These are phyloP conservation scores for Mellivora capensis DNA, from an alignment of 2,113 vertebrate genomes.

Conservation along the genomic window DNA sequence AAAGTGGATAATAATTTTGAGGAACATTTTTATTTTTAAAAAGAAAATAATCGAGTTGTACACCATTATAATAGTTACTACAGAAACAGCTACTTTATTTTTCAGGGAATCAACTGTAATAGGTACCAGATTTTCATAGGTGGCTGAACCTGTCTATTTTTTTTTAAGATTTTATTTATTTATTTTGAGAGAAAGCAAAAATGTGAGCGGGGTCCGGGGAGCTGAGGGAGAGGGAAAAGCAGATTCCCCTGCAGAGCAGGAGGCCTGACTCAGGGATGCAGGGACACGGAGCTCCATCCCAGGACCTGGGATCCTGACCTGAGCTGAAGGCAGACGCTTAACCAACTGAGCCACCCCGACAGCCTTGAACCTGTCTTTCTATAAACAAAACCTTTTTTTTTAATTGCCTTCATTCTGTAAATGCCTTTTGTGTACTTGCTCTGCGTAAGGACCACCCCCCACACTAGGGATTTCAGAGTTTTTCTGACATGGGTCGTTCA, in stretches of 20 bases:
- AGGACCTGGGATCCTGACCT: neutral
- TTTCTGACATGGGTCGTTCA: neutral
- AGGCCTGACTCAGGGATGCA: neutral
- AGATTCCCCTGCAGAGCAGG: neutral
- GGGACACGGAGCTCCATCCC: neutral
- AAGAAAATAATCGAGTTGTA: slow-evolving; percentile 7
- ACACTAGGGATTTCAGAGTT: neutral
- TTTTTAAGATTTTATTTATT: neutral
- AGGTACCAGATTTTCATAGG: slow-evolving; percentile 19
- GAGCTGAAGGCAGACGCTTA: neutral
- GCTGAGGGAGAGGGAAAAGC: neutral
- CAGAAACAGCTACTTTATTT: slow-evolving; percentile 11
- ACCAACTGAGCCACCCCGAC: neutral
- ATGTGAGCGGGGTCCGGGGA: neutral
- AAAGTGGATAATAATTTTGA: slow-evolving; percentile 49
- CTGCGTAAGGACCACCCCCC: neutral
- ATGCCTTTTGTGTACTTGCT: neutral
- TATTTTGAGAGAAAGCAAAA: neutral
- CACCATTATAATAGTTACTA: neutral
- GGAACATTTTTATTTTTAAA: slow-evolving; percentile 55
- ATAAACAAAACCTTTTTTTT: neutral
- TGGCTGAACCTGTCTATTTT: neutral
- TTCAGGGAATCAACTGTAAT: neutral
- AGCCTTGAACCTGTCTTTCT: neutral
- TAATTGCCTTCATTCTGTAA: neutral